Evolutionary conservation across 2,797 vertebrate genomes (phyloP).

Genomic region (Hephaestus fuliginosus): DNA sequence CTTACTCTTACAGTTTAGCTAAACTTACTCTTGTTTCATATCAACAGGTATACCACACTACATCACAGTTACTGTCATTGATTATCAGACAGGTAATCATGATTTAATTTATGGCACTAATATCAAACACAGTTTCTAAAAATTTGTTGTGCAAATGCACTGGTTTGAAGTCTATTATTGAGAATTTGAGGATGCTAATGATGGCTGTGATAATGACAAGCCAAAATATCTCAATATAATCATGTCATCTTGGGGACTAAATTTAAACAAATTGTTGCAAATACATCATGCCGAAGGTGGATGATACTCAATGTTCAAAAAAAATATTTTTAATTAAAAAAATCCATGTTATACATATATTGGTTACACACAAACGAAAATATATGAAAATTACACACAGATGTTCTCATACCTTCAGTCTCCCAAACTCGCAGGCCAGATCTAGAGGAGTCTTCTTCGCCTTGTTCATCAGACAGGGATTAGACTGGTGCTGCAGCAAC

Average conservation of each 20-base stretch:
- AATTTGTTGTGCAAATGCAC: not conserved
- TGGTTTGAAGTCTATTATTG: not conserved
- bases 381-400: not conserved
- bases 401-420: slow-evolving; percentile 84
- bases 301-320: not conserved
- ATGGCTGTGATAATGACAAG: not conserved
- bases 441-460: slow-evolving; percentile 94
- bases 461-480: slow-evolving; percentile 93
- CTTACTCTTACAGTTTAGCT: too few relatives aligned
- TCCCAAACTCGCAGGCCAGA: slow-evolving; percentile 94
- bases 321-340: not conserved
- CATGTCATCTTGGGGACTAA: not conserved
- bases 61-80: not conserved
- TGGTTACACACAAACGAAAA: not conserved
- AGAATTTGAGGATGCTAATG: not conserved
- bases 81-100: not conserved
- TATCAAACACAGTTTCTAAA: not conserved
- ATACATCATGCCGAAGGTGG: not conserved
- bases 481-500: slow-evolving; percentile 97
- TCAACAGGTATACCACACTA: not conserved
- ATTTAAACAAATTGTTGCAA: not conserved
- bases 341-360: not conserved
- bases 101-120: not conserved
- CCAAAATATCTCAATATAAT: not conserved
- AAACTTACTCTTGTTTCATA: not conserved